Evolutionary conservation across 2,113 vertebrate genomes (phyloP), one percentile per base, ranked within the genome.

Genomic region (Percina caprodes): DNA sequence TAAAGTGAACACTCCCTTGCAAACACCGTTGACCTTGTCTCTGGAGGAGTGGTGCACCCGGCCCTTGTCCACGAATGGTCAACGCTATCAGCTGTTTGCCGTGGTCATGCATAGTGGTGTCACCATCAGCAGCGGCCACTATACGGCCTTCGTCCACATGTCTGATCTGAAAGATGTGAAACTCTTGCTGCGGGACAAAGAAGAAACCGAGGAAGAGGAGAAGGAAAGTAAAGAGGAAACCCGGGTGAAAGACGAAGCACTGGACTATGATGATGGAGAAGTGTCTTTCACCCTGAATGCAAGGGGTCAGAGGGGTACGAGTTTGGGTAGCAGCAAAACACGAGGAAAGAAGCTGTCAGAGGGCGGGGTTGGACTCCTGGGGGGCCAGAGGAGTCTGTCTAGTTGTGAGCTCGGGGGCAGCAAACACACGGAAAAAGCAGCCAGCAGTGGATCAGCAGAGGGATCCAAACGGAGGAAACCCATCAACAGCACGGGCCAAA

Each of bases 51-150:
- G 98, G 98, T 97, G 98, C 94, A 98, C 97, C 0, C 93, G 91
- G 69, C 95, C 96, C 35, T 96, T 95, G 8, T 95, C 95, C 26
- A 26, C 58, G 0, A 69, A 78, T n/a, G 96, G 93, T 0, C 96
- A 97, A 83, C 94, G 89, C 85, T 99, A 99, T 21, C 95, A 96
- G 71, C 92, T 99, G 8, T 99, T 99, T 54, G 98, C 97, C 0
- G 97, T 99, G 78, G 97, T 99, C 33, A 99, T 99, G 98, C 98
- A 99, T 90, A 99, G 97, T 12, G 98, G 98, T 48, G 95, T 99
- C 78, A 99, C 98, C 9, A 99, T 99, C 83, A 98, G 97, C 94
- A 99, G 98, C 16, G 98, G 98, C 30, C 98, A 99, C 88, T 99
- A 99, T 92, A 99, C 98, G 3, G 96, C 98, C 63, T 99, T 96